A percentile compares a stretch with the other conserved stretches of the same genome.
phyloP scores from a whole-genome alignment of 1,140 invertebrate species.

The Melipona quadrifasciata region DNA sequence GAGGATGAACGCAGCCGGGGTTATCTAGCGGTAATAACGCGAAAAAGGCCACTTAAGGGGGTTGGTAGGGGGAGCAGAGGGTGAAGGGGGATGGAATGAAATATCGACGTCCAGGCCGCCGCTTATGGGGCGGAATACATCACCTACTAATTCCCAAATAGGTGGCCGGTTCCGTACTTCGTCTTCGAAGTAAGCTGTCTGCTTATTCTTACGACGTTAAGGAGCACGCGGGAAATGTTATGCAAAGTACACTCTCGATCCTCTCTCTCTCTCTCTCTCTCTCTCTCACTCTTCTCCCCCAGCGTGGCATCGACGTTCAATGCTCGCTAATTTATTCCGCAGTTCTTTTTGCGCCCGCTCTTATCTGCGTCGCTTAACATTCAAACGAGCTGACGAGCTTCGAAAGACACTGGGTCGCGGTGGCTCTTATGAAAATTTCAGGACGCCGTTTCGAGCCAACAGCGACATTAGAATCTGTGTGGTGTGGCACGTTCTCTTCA shows the following conservation, averaged over 20 bases:
- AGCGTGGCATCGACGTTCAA: constrained; percentile 57
- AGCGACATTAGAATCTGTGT: constrained; percentile 12
- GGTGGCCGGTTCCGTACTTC: constrained; percentile 56
- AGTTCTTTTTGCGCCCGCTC: constrained; percentile 17
- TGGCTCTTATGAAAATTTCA: constrained; percentile 39
- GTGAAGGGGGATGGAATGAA: constrained; percentile 53
- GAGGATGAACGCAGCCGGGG: constrained; percentile 60
- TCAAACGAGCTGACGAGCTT: constrained; percentile 46
- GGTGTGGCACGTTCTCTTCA: too few species aligned
- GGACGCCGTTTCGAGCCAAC: not conserved
- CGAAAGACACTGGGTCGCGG: constrained; percentile 47
- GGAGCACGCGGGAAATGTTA: constrained; percentile 56
- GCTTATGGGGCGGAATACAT: constrained; percentile 68
- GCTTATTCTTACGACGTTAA: constrained; percentile 62
- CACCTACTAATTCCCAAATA: constrained; percentile 70
- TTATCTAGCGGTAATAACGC: constrained; percentile 67
- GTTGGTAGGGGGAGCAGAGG: constrained; percentile 6
- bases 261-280: too few species aligned
- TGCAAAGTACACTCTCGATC: constrained; percentile 49
- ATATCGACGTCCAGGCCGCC: constrained; percentile 61
- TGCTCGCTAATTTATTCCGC: constrained; percentile 61
- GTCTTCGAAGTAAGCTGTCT: constrained; percentile 63
- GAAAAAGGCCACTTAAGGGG: constrained; percentile 66
- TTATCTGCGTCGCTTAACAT: constrained; percentile 48
- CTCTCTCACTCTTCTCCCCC: too few species aligned